A percentile compares a stretch with the other conserved stretches of the same genome.
These are phyloP conservation scores for Clinocottus analis DNA, from an alignment of 2,113 vertebrate species.

Conservation along the genomic window DNA sequence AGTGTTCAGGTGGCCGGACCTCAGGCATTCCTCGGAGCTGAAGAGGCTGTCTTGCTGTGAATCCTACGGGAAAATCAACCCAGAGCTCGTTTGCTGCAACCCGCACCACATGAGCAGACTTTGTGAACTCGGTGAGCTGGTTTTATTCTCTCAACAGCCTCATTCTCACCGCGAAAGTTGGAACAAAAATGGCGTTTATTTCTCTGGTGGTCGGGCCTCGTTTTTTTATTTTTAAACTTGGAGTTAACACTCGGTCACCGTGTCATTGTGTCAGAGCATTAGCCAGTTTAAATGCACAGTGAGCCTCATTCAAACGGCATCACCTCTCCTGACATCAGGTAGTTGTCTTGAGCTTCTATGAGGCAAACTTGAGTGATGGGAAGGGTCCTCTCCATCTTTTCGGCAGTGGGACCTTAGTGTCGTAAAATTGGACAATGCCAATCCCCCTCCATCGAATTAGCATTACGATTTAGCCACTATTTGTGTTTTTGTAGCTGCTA, in stretches of 20 bases:
- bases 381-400: constrained; percentile 27
- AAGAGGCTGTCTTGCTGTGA: constrained; percentile 97
- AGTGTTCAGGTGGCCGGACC: constrained; percentile 98
- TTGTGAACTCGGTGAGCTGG: constrained; percentile 92
- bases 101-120: constrained; percentile 98
- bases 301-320: constrained; percentile 71
- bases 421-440: constrained; percentile 10
- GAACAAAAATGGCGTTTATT: constrained; percentile 12
- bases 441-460: background rate
- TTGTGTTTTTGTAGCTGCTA: background rate
- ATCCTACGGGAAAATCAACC: constrained; percentile 93
- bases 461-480: background rate
- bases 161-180: constrained; percentile 16
- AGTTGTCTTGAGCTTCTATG: constrained; percentile 63
- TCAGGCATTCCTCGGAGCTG: constrained; percentile 93
- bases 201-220: constrained; percentile 26
- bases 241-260: constrained; percentile 14
- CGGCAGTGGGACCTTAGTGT: background rate
- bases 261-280: constrained; percentile 51
- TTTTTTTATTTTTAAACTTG: constrained; percentile 22
- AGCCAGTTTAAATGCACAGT: constrained; percentile 44
- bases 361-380: constrained; percentile 54
- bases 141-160: background rate
- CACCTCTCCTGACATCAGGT: constrained; percentile 64
- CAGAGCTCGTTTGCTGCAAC: constrained; percentile 96